Evolutionary conservation across 1,140 invertebrate species (phyloP).

Genomic region (Caenorhabditis tropicalis): DNA sequence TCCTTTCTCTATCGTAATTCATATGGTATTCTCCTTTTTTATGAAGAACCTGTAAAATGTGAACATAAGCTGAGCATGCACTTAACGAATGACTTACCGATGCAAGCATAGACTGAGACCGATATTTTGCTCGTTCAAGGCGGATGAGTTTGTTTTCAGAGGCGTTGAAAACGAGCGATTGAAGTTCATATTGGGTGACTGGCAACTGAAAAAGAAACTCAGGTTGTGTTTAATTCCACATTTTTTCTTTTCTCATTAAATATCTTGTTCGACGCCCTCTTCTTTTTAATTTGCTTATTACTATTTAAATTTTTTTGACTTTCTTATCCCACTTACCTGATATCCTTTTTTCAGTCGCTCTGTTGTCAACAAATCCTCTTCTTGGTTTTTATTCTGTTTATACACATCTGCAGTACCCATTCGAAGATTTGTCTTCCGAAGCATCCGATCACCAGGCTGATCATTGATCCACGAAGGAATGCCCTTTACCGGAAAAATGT

Average conservation of each 20-base stretch:
- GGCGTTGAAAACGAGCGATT: conserved; percentile 35
- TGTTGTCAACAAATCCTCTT: conserved; percentile 45
- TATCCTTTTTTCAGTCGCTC: conserved; percentile 24
- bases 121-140: not conserved
- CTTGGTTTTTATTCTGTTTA: not conserved
- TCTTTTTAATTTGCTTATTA: not conserved
- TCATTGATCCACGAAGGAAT: conserved; percentile 10
- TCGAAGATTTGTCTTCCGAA: not conserved
- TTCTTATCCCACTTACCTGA: not conserved
- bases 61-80: not conserved
- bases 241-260: not conserved
- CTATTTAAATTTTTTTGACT: not conserved
- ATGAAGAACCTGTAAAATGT: conserved; percentile 16
- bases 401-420: conserved; percentile 46
- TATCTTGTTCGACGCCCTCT: not conserved
- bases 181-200: conserved; percentile 19
- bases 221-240: conserved; percentile 16
- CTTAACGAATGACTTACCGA: not conserved
- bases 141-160: conserved; percentile 21
- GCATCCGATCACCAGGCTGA: not conserved
- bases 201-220: conserved; percentile 45
- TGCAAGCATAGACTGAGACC: not conserved
- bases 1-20: not conserved
- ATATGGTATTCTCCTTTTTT: conserved; percentile 13
- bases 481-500: not conserved